Percentiles rank a stretch among this genome's conserved stretches.
Conservation (phyloP, 1,140 invertebrate species). For the Drosophila ficusphila region DNA sequence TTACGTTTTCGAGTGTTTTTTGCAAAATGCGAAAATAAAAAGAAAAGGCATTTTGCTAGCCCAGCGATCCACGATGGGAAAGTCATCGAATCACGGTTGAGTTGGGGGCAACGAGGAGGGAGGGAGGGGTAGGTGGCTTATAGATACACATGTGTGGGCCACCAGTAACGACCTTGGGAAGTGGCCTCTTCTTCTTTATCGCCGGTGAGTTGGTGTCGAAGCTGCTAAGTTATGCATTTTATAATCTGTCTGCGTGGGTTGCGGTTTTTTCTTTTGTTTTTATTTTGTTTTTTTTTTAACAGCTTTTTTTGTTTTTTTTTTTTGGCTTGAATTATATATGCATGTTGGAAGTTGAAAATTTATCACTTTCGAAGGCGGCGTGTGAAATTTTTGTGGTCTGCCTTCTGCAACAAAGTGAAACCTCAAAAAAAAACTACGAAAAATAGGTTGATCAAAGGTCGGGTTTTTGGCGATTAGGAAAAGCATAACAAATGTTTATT, state of each 20-base stretch:
- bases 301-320: conserved; percentile 26
- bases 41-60: conserved; percentile 39
- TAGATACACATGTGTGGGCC: conserved; percentile 7
- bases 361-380: conserved; percentile 70
- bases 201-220: conserved; percentile 57
- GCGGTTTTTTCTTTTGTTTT: conserved; percentile 31
- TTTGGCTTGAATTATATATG: conserved; percentile 55
- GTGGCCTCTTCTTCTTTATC: conserved; percentile 36
- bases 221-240: conserved; percentile 73
- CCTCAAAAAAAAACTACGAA: conserved; percentile 11
- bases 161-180: conserved; percentile 65
- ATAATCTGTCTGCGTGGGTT: conserved; percentile 50
- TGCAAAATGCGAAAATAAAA: conserved; percentile 31
- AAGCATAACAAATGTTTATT: conserved; percentile 13
- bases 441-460: conserved; percentile 27
- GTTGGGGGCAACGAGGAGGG: neutral
- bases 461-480: conserved; percentile 4
- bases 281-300: conserved; percentile 24
- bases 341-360: conserved; percentile 58
- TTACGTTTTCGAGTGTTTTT: conserved; percentile 51
- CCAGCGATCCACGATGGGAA: conserved; percentile 62
- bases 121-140: neutral
- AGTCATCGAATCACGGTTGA: conserved; percentile 34
- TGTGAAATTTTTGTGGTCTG: conserved; percentile 68
- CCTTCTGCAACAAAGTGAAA: conserved; percentile 21